phyloP scores from a whole-genome alignment of 2,797 vertebrate genomes.

The Discoglossus pictus region DNA sequence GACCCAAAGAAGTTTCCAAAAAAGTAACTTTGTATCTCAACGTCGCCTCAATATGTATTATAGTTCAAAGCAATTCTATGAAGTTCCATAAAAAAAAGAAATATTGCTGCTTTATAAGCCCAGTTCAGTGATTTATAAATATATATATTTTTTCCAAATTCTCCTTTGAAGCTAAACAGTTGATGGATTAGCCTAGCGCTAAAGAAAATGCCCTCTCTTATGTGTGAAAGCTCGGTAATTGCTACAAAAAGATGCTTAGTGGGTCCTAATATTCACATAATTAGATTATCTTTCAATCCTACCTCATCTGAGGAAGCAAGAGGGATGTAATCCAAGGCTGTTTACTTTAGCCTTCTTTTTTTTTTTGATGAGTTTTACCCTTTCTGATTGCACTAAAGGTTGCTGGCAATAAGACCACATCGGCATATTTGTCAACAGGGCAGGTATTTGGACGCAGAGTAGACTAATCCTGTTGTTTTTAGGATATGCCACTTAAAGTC shows the following conservation, averaged over 20 bases:
- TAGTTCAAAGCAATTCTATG: slow-evolving; percentile 59
- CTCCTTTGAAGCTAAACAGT: slow-evolving; percentile 84
- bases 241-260: slow-evolving; percentile 90
- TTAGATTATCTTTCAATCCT: slow-evolving; percentile 89
- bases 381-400: slow-evolving; percentile 48
- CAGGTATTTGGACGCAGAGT: slow-evolving; percentile 25
- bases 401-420: slow-evolving; percentile 36
- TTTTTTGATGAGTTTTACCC: slow-evolving; percentile 51
- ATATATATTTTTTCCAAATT: slow-evolving; percentile 45
- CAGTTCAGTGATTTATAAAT: slow-evolving; percentile 30
- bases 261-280: slow-evolving; percentile 89
- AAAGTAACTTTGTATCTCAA: slow-evolving; percentile 57
- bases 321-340: slow-evolving; percentile 69
- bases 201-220: slow-evolving; percentile 85
- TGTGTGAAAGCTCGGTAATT: slow-evolving; percentile 92
- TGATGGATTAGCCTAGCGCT: slow-evolving; percentile 83
- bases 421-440: slow-evolving; percentile 43
- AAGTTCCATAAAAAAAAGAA: slow-evolving; percentile 53
- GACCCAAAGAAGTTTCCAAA: slow-evolving; percentile 43
- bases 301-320: slow-evolving; percentile 70
- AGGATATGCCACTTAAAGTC: slow-evolving; percentile 18
- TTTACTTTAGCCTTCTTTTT: slow-evolving; percentile 61
- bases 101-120: slow-evolving; percentile 52
- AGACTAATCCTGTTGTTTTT: slow-evolving; percentile 35
- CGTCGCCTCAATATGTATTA: slow-evolving; percentile 53